Conservation (phyloP, 1,140 invertebrate genomes). For the Drosophila chauvacae region DNA sequence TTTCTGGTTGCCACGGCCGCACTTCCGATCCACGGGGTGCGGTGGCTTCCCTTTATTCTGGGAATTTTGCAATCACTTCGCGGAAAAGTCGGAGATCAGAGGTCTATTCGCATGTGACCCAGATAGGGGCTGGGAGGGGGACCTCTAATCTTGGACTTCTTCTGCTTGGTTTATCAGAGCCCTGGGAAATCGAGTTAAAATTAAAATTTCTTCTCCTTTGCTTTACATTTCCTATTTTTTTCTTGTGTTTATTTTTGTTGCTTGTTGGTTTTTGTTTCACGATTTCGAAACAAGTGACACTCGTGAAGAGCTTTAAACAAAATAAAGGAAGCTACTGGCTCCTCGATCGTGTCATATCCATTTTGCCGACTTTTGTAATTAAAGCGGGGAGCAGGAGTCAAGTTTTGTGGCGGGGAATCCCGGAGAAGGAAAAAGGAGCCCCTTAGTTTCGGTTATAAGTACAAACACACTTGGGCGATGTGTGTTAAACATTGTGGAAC, state of each 20-base stretch:
- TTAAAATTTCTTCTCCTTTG: background rate
- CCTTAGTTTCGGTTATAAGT: constrained; percentile 1
- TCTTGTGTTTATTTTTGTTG: background rate
- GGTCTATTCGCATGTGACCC: constrained; percentile 4
- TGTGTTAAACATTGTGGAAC: background rate
- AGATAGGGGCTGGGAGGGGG: background rate
- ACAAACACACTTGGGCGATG: background rate
- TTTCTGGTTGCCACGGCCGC: background rate
- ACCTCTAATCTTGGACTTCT: constrained; percentile 1
- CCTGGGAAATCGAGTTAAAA: background rate
- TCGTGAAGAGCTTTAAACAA: constrained; percentile 21
- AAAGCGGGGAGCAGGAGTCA: constrained; percentile 42
- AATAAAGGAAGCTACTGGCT: constrained; percentile 18
- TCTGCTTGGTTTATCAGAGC: background rate
- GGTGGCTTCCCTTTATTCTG: background rate
- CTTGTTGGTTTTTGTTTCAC: constrained; percentile 9
- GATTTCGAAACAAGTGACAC: constrained; percentile 49
- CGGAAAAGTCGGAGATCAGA: constrained; percentile 6
- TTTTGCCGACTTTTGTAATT: constrained; percentile 66
- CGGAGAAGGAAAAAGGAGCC: constrained; percentile 18
- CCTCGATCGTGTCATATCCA: constrained; percentile 62
- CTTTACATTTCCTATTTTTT: background rate
- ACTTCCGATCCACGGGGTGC: background rate
- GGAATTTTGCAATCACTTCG: constrained; percentile 25
- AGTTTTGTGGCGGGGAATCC: constrained; percentile 8